Evolutionary conservation across 2,113 vertebrate species (phyloP).

Genomic region (Ceratotherium simum): DNA sequence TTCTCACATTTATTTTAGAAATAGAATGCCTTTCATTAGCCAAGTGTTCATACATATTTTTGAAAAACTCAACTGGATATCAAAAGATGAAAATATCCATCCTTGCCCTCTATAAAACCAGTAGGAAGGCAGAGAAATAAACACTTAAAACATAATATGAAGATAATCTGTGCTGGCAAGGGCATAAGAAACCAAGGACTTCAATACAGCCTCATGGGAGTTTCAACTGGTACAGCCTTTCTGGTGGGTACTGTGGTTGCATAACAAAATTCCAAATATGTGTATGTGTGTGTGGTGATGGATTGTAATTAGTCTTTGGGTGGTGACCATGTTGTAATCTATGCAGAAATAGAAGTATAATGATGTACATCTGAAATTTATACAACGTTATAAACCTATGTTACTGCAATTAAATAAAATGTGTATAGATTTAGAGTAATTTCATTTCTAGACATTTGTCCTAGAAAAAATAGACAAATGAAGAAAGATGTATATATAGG

Average conservation of each 20-base stretch:
- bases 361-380: no score
- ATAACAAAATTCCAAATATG: background rate
- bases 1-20: slow-evolving; percentile 33
- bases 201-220: background rate
- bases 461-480: background rate
- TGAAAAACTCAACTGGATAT: background rate
- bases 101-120: background rate
- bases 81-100: slow-evolving; percentile 3
- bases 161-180: background rate
- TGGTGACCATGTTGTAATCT: no score
- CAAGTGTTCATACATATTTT: background rate
- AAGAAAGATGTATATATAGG: background rate
- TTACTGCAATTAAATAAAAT: no score
- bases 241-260: background rate
- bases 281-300: background rate
- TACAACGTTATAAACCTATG: no score
- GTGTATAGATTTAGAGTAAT: background rate
- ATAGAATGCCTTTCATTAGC: background rate
- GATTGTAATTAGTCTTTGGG: no score
- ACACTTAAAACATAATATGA: slow-evolving; percentile 16
- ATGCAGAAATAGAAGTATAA: no score
- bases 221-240: background rate
- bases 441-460: background rate
- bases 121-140: slow-evolving; percentile 46
- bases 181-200: background rate